These are phyloP conservation scores for Oopsacas minuta DNA, from an alignment of 37 sponge, comb jelly and placozoan genomes.

Conservation along the genomic window DNA sequence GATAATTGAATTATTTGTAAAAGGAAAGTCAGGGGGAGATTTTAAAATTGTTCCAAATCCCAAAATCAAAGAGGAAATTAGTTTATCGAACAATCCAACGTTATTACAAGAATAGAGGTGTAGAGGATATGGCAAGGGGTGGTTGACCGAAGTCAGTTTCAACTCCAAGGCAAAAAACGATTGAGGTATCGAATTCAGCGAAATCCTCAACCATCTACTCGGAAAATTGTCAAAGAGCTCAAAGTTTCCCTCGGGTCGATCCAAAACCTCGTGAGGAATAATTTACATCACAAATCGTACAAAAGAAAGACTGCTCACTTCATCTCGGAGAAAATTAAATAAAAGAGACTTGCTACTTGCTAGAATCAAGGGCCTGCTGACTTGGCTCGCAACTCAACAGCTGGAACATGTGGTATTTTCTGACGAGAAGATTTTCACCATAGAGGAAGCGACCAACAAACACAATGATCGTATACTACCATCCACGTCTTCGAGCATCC, in stretches of 20 bases:
- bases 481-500: too few relatives aligned
- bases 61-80: neutral
- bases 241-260: neutral
- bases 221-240: neutral
- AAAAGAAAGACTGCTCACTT: neutral
- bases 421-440: neutral
- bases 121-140: neutral
- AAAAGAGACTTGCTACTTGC: neutral
- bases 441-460: neutral
- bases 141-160: neutral
- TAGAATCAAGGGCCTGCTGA: neutral
- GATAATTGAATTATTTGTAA: neutral
- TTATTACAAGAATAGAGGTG: neutral
- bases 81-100: neutral
- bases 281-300: neutral
- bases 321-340: neutral
- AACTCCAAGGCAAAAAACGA: neutral
- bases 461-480: too few relatives aligned
- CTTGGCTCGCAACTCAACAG: neutral
- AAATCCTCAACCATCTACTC: neutral
- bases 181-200: neutral
- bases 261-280: neutral
- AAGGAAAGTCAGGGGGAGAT: neutral
- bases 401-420: neutral
- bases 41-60: neutral